phyloP scores from a whole-genome alignment of 2,888 invertebrate genomes.

The Athalia cordata region DNA sequence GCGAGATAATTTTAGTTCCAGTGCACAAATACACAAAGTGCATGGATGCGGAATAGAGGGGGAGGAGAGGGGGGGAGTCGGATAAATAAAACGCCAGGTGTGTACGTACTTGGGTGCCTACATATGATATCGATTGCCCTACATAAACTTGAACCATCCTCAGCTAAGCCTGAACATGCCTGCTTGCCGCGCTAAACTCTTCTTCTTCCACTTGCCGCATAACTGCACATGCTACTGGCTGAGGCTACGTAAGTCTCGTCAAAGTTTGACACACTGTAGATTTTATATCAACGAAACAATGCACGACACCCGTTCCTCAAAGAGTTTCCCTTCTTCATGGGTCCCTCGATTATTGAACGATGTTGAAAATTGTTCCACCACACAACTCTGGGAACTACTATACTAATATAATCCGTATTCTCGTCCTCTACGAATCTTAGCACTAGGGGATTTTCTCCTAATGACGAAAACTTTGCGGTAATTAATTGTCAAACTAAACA shows the following conservation, averaged over 20 bases:
- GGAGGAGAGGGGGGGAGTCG: not conserved
- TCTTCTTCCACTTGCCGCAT: not conserved
- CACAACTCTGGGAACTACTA: not conserved
- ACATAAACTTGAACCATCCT: conserved; percentile 53
- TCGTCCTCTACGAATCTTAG: not conserved
- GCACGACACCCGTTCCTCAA: conserved; percentile 13
- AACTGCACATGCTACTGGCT: not conserved
- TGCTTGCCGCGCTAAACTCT: conserved; percentile 19
- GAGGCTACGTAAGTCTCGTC: conserved; percentile 47
- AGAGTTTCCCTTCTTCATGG: not conserved
- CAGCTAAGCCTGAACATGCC: conserved; percentile 21
- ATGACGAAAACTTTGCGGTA: conserved; percentile 32
- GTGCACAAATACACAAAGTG: not conserved
- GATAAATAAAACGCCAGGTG: conserved; percentile 8
- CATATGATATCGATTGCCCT: conserved; percentile 58
- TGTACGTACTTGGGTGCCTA: conserved; percentile 7
- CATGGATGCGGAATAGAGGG: not conserved
- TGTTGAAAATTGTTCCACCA: conserved; percentile 8
- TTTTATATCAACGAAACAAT: not conserved
- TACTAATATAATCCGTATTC: not conserved
- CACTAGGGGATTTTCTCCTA: not conserved
- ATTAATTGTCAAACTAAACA: conserved; percentile 30
- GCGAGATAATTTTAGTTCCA: not conserved
- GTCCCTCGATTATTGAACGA: conserved; percentile 16
- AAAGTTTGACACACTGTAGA: conserved; percentile 52